Conservation (phyloP, 2,797 vertebrate genomes). For the Decapterus maruadsi region DNA sequence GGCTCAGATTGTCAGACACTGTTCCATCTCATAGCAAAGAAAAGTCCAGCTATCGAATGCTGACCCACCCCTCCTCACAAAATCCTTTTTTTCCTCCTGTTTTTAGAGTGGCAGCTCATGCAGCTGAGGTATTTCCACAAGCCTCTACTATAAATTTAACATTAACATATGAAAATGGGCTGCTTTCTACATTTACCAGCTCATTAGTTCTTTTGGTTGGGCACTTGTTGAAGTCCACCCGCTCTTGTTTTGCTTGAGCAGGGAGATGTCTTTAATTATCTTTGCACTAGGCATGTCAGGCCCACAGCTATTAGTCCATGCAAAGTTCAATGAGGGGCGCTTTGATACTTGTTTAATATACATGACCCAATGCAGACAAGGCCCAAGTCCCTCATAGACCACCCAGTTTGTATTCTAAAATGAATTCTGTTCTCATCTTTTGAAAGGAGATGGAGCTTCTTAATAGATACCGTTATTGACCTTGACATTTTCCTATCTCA, state of each 20-base stretch:
- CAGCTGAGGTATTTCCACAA: conserved; percentile 74
- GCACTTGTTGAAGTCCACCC: conserved; percentile 77
- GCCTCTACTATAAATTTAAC: conserved; percentile 74
- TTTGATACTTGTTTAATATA: conserved; percentile 80
- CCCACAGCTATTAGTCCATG: conserved; percentile 78
- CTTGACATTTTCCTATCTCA: conserved; percentile 54
- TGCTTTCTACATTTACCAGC: conserved; percentile 85
- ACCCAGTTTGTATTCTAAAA: conserved; percentile 69
- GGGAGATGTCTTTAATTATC: conserved; percentile 81
- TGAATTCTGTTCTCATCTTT: conserved; percentile 60
- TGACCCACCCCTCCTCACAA: conserved; percentile 43
- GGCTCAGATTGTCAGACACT: conserved; percentile 86
- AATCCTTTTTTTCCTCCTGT: conserved; percentile 65
- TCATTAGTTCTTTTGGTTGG: conserved; percentile 84
- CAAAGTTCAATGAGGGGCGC: conserved; percentile 73
- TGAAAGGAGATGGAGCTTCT: conserved; percentile 44
- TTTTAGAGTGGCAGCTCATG: conserved; percentile 67
- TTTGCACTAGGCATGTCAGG: conserved; percentile 68
- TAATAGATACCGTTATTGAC: conserved; percentile 36
- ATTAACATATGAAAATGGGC: conserved; percentile 88
- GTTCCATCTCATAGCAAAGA: conserved; percentile 80
- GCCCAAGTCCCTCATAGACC: conserved; percentile 63
- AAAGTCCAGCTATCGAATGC: conserved; percentile 78
- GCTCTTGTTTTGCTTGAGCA: conserved; percentile 77
- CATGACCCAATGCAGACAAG: conserved; percentile 60